phyloP scores from a whole-genome alignment of 2,888 invertebrate genomes.

The Caenorhabditis doughertyi region DNA sequence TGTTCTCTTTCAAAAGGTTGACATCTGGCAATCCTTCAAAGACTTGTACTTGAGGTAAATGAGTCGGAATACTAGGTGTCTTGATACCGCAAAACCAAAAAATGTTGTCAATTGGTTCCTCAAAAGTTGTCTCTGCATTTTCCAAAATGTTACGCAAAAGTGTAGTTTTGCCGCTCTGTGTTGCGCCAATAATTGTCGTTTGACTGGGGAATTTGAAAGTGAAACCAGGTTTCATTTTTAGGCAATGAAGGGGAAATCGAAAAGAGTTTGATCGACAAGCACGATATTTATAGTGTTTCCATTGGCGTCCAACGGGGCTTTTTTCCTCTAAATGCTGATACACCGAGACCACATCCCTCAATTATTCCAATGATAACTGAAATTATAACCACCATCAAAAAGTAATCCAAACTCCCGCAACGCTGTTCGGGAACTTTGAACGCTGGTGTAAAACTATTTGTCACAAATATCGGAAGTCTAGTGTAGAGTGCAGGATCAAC shows the following conservation, averaged over 20 bases:
- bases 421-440: background rate
- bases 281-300: no score
- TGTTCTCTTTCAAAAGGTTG: slow-evolving; percentile 26
- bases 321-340: no score
- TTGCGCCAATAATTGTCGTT: slow-evolving; percentile 26
- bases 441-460: no score
- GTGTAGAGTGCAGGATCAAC: background rate
- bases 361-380: background rate
- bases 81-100: slow-evolving; percentile 45
- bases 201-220: slow-evolving; percentile 21
- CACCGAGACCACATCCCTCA: no score
- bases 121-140: background rate
- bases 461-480: slow-evolving; percentile 7
- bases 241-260: background rate
- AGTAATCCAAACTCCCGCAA: background rate
- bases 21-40: slow-evolving; percentile 32
- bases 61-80: slow-evolving; percentile 23
- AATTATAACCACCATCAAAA: background rate
- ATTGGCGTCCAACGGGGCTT: background rate
- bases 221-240: slow-evolving; percentile 2
- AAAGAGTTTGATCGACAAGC: no score
- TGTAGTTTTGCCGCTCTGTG: slow-evolving; percentile 38
- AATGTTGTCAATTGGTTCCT: slow-evolving; percentile 30
- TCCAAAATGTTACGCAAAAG: slow-evolving; percentile 27
- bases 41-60: slow-evolving; percentile 5